A percentile compares a stretch with the other conserved stretches of the same genome.
phyloP scores from a whole-genome alignment of 2,113 vertebrate species.

The Oncorhynchus mykiss region DNA sequence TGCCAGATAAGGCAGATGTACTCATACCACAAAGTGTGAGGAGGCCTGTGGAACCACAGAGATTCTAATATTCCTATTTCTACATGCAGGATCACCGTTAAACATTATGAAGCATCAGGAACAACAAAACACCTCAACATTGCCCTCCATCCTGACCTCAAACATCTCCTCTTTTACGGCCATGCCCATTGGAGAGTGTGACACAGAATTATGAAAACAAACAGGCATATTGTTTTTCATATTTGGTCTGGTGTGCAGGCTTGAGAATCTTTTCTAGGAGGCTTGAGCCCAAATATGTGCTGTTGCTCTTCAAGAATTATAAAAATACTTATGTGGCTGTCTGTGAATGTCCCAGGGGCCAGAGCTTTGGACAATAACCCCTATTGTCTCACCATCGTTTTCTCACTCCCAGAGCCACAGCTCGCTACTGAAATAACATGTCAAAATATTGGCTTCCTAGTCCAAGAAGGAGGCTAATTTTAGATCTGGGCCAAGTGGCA shows the following conservation, averaged over 20 bases:
- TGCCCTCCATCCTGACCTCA: no score
- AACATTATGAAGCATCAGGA: conserved; percentile 38
- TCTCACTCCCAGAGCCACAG: conserved; percentile 35
- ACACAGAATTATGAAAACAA: background rate
- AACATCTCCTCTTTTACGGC: background rate
- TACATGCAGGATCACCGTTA: background rate
- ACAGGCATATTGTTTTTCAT: background rate
- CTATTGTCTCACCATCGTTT: conserved; percentile 55
- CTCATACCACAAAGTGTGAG: conserved; percentile 49
- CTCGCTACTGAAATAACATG: conserved; percentile 60
- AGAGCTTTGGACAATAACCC: conserved; percentile 55
- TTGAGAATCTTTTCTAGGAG: background rate
- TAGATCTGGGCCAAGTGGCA: conserved; percentile 18
- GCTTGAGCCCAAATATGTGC: conserved; percentile 14
- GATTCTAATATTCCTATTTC: conserved; percentile 26
- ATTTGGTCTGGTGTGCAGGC: background rate
- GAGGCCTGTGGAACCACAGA: conserved; percentile 45
- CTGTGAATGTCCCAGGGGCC: conserved; percentile 44
- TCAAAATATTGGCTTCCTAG: conserved; percentile 37
- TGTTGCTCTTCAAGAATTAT: conserved; percentile 40
- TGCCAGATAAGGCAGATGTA: conserved; percentile 59
- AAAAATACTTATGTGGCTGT: conserved; percentile 58
- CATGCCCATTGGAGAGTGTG: background rate
- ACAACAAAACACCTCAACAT: conserved; percentile 18
- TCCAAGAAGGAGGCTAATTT: conserved; percentile 28